A percentile compares a stretch with the other conserved stretches of the same genome.
Evolutionary conservation across 37 sponge, comb jelly and placozoan genomes (phyloP).

Genomic region (Cladorhizidae sp.): DNA sequence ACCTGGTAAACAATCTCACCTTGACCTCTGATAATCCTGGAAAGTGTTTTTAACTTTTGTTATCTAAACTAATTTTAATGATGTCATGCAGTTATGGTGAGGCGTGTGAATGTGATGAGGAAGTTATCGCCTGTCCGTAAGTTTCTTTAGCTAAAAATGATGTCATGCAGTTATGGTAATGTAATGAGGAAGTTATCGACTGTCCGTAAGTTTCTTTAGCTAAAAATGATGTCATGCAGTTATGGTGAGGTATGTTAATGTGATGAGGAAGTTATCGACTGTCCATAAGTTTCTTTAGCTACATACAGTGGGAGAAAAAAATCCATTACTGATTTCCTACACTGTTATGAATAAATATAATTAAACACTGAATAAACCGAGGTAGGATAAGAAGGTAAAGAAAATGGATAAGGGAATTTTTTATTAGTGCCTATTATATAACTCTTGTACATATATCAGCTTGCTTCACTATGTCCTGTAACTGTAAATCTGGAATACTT

Average conservation of each 20-base stretch:
- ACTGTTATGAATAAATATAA: not conserved
- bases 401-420: not conserved
- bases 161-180: conserved; percentile 29
- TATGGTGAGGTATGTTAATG: conserved; percentile 59
- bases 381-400: too few relatives aligned
- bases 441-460: not conserved
- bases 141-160: too few relatives aligned
- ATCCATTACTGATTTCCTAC: too few relatives aligned
- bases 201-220: conserved; percentile 29
- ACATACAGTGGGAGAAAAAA: too few relatives aligned
- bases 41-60: not conserved
- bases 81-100: conserved; percentile 29
- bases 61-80: not conserved
- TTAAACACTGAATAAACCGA: too few relatives aligned
- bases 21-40: not conserved
- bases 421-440: not conserved
- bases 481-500: too few relatives aligned
- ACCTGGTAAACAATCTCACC: too few relatives aligned
- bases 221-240: not conserved
- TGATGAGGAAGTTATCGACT: not conserved
- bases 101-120: conserved; percentile 23
- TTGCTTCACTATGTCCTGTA: too few relatives aligned
- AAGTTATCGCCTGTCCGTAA: not conserved
- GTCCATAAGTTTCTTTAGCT: conserved; percentile 24
- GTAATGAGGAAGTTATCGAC: not conserved